These are phyloP conservation scores for Hydropsyche betteni DNA, from an alignment of 2,888 invertebrate species.

Conservation along the genomic window DNA sequence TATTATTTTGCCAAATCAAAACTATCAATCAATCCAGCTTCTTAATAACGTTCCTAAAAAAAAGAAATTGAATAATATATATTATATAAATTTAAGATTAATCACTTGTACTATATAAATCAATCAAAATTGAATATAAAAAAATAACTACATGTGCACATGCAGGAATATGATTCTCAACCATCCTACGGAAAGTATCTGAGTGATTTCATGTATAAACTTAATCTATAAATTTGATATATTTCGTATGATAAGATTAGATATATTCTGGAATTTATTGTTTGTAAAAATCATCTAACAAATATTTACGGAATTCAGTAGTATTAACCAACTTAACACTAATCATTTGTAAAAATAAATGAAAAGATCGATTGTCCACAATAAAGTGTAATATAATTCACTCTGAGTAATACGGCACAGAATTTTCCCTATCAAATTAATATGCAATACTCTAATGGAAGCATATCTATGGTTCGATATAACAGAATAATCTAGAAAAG, in stretches of 20 bases:
- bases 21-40: not conserved
- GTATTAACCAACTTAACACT: too few species aligned
- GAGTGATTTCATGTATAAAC: not conserved
- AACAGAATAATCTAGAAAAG: too few species aligned
- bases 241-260: constrained; percentile 12
- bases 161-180: not conserved
- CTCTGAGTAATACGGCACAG: too few species aligned
- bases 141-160: too few species aligned
- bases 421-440: too few species aligned
- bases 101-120: too few species aligned
- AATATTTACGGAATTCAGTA: constrained; percentile 5
- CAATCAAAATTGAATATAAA: not conserved
- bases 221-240: constrained; percentile 9
- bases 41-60: not conserved
- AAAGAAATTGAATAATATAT: not conserved
- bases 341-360: too few species aligned
- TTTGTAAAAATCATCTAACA: constrained; percentile 4
- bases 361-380: too few species aligned
- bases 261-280: constrained; percentile 8
- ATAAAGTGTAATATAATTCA: too few species aligned
- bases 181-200: not conserved
- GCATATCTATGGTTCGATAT: too few species aligned
- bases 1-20: not conserved
- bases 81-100: not conserved
- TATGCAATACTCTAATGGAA: too few species aligned